Evolutionary conservation across 2,888 invertebrate species (phyloP).

Genomic region (Monoplex corrugatus): DNA sequence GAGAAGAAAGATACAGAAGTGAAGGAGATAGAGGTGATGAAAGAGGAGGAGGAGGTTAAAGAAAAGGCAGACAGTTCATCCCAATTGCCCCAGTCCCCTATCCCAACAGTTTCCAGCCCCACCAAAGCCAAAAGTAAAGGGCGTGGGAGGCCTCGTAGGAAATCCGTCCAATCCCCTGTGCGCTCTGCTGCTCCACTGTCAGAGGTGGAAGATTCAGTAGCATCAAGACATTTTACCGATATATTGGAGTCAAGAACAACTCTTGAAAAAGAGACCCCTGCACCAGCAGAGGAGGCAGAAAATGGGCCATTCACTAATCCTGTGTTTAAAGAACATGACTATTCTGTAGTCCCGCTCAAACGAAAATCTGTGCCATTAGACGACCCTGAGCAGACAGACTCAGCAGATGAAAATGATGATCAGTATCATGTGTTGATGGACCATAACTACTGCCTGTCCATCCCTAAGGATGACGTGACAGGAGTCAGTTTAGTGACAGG

Average conservation of each 20-base stretch:
- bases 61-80: conserved; percentile 57
- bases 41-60: conserved; percentile 57
- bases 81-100: conserved; percentile 60
- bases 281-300: conserved; percentile 45
- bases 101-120: conserved; percentile 45
- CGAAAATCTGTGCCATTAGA: conserved; percentile 22
- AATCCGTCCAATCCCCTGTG: conserved; percentile 39
- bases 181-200: background rate
- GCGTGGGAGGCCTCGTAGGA: conserved; percentile 12
- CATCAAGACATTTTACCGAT: background rate
- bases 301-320: conserved; percentile 57
- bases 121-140: conserved; percentile 27
- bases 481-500: background rate
- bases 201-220: background rate
- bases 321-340: conserved; percentile 77
- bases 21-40: conserved; percentile 59
- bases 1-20: conserved; percentile 19
- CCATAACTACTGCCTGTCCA: conserved; percentile 77
- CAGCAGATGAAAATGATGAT: conserved; percentile 75
- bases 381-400: conserved; percentile 74
- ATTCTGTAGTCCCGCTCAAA: conserved; percentile 71
- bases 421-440: conserved; percentile 72
- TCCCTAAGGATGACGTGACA: conserved; percentile 53
- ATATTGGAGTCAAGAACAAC: background rate
- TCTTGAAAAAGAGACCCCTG: background rate